Base-by-base conservation (phyloP, 2,888 invertebrate genomes). In the Drosophila phalerata region DNA sequence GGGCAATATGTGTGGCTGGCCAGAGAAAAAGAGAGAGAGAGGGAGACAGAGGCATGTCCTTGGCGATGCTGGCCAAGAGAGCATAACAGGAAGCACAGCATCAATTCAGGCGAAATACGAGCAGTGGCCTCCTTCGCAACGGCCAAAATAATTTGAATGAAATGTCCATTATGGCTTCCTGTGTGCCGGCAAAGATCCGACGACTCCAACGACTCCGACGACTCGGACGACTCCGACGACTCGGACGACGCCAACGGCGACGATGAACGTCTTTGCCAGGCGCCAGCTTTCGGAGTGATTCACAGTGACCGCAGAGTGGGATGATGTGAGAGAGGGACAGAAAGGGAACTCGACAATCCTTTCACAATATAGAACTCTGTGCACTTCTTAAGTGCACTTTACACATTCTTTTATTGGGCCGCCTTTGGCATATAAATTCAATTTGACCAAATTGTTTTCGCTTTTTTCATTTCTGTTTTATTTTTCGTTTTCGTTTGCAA, bases 131-230 rank as follows among this genome's bases (percentile, higher is more conserved):
- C 73, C 70, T 58, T 52, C 69, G 52, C 66, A 63, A 60, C 56
- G 78, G 76, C 71, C 78, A 82, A 83, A 87, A 89, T 91, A 91
- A 91, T 91, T 91, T 91, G 91, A 91, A 91, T 91, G 91, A 91
- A 92, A 91, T 89, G 85, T 91, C 92, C 91, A 92, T 92, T 92
- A 92, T 85, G 89, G 88, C 85, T 90, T 92, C 90, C 91, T 81
- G 81, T 64, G 52, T 52, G 73, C 74, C 53, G 58, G 78, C 51
- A 51, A 70, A 73, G 84, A 77, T 69, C 66, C 49, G 28, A 61
- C 63, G 71, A 73, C 64, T 72, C 70, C 76, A 64, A 19, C 72
- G 58, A 37, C n/a, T 68, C 66, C 49, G 19, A 45, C 69, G 19
- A 19, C 19, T 69, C 66, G 32, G 28, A 61, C 65, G 71, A 73